Evolutionary conservation across 2,797 vertebrate genomes (phyloP), one percentile per base, ranked within the genome.

Genomic region (Pampus argenteus): DNA sequence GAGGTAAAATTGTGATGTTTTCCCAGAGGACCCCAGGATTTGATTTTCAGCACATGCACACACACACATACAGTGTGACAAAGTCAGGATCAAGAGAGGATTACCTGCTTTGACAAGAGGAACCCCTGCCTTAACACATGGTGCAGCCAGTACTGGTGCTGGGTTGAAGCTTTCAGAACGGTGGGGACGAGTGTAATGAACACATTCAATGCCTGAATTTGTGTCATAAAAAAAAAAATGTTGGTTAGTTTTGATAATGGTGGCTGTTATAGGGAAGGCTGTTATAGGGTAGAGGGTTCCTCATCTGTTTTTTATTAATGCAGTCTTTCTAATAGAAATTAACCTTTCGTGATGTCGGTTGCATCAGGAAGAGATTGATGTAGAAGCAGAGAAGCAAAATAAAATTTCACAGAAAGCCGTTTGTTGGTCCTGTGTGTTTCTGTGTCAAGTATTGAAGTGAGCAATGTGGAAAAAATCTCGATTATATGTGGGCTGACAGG

Each of bases 341-440:
- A 71, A 86, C 49, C 38, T 82, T 82, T 81, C 29, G 50, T 57
- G 76, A 62, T 79, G 75, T 52, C 20, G 64, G 62, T 57, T 55
- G 62, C 74, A 77, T 67, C 57, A 51, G 29, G 20, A 72, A 65
- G 73, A 71, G 55, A 78, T 74, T 63, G 62, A 71, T 81, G 76
- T 91, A 76, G 81, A 83, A 29, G 64, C 78, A 66, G 74, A 84
- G 74, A 84, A 44, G 61, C 36, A 22, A 73, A 92, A 92, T 89
- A 91, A 89, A 89, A 93, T 66, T 70, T 76, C 71, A 82, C 73
- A 66, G 62, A 81, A 71, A 69, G 36, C 26, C 51, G 17, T 52
- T 45, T 49, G 31, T 68, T 59, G 44, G 1, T 49, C 40, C 5
- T 60, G 69, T 82, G 62, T 58, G 11, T 82, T 83, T 76, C 22